Evolutionary conservation across 2,113 vertebrate genomes (phyloP).

Genomic region (Carettochelys insculpta): DNA sequence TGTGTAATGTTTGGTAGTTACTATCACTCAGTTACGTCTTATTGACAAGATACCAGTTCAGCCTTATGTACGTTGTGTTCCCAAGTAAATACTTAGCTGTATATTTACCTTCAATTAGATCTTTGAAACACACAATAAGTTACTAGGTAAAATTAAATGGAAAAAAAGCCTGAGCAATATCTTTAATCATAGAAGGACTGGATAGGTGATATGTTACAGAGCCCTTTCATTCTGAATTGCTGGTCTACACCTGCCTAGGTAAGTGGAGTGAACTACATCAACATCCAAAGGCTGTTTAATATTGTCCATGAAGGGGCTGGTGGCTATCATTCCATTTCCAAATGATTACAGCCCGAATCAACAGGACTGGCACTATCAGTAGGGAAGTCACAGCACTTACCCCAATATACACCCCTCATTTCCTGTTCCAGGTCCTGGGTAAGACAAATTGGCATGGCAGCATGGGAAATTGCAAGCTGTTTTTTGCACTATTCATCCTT

Average conservation of each 20-base stretch:
- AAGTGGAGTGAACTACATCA: background rate
- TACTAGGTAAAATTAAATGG: background rate
- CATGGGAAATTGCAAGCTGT: fast-evolving
- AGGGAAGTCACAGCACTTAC: fast-evolving
- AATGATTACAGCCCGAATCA: background rate
- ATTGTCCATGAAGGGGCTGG: background rate
- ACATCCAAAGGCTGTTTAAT: background rate
- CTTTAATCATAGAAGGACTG: background rate
- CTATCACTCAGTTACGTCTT: background rate
- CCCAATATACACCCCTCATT: background rate
- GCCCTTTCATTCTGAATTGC: background rate
- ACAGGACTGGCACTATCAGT: background rate
- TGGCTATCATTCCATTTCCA: background rate
- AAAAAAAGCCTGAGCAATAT: background rate
- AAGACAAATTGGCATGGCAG: background rate
- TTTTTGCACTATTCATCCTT: background rate
- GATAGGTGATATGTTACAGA: background rate
- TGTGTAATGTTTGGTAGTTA: background rate
- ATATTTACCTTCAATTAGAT: background rate
- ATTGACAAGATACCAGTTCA: background rate
- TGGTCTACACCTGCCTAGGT: background rate
- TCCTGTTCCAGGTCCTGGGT: fast-evolving
- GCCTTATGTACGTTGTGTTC: background rate
- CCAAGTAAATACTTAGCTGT: background rate
- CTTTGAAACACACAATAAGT: background rate